A percentile compares a stretch with the other conserved stretches of the same genome.
Conservation (phyloP, 2,888 invertebrate genomes). For the Augochlorella aurata region DNA sequence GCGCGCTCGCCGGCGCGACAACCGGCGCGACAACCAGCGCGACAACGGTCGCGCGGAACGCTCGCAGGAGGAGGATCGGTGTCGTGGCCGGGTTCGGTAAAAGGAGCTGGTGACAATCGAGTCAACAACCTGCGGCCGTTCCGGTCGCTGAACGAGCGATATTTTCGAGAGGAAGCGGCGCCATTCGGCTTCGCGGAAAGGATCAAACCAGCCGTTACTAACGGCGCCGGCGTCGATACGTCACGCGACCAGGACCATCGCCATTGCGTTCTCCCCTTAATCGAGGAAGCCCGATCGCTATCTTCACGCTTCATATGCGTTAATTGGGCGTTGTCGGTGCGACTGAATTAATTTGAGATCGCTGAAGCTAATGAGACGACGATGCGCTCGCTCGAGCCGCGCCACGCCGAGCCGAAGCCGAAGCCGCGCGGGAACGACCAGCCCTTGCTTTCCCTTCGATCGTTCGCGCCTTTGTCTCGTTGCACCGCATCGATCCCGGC, state of each 20-base stretch:
- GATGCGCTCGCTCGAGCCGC: conserved; percentile 39
- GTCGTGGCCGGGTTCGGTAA: conserved; percentile 36
- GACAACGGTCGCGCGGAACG: conserved; percentile 5
- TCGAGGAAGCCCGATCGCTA: conserved; percentile 72
- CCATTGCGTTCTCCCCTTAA: conserved; percentile 28
- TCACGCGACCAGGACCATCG: conserved; percentile 48
- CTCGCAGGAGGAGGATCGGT: conserved; percentile 24
- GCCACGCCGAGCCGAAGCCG: conserved; percentile 9
- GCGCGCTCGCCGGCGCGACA: conserved; percentile 12
- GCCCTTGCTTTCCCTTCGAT: conserved; percentile 15
- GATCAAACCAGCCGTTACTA: conserved; percentile 67
- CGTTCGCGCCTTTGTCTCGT: conserved; percentile 4
- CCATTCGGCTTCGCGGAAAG: conserved; percentile 70
- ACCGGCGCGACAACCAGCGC: background rate
- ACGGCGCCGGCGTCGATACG: conserved; percentile 54
- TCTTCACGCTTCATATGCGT: conserved; percentile 78
- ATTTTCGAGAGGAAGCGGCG: conserved; percentile 72
- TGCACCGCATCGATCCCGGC: background rate
- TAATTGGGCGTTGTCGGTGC: conserved; percentile 76
- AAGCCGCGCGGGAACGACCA: conserved; percentile 26
- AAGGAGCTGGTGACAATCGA: conserved; percentile 69
- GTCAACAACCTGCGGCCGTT: conserved; percentile 75
- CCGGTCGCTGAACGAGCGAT: conserved; percentile 70
- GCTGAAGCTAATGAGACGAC: conserved; percentile 70
- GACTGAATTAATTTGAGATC: conserved; percentile 78